Evolutionary conservation across 2,113 vertebrate species (phyloP).

Genomic region (Onychostruthus taczanowskii): DNA sequence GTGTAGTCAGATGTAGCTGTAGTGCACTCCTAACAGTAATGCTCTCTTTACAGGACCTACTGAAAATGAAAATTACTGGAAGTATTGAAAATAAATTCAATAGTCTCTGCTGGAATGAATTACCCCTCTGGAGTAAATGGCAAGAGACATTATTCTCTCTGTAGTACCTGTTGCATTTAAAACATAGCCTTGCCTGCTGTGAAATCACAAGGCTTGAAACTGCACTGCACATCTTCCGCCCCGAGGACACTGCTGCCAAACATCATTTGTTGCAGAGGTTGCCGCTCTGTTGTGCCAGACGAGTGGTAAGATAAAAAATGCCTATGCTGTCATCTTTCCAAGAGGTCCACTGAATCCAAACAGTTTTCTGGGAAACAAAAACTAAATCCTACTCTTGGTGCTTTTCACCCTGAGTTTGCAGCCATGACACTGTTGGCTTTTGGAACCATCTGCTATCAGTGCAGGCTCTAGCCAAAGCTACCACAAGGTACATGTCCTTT

Average conservation of each 20-base stretch:
- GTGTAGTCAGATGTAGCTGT: background rate
- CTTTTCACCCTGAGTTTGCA: background rate
- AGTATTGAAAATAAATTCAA: background rate
- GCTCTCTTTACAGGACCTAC: background rate
- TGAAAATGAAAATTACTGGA: background rate
- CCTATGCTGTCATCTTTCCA: background rate
- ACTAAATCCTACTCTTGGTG: fast-evolving
- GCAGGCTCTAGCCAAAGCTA: background rate
- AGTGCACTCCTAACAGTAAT: background rate
- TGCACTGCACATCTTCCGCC: background rate
- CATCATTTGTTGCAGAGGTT: fast-evolving
- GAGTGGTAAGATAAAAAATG: background rate
- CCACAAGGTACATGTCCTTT: background rate
- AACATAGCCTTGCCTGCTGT: fast-evolving
- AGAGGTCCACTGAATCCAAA: background rate
- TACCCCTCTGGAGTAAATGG: background rate
- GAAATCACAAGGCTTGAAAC: background rate
- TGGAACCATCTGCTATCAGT: fast-evolving
- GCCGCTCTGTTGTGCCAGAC: background rate
- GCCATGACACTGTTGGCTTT: background rate
- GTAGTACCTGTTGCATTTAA: background rate
- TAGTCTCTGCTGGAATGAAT: background rate
- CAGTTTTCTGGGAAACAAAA: background rate
- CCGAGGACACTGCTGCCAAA: background rate
- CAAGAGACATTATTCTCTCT: background rate